Percentiles rank a stretch among this genome's conserved stretches.
Conservation (phyloP, 2,797 vertebrate species). For the Crotalus adamanteus region DNA sequence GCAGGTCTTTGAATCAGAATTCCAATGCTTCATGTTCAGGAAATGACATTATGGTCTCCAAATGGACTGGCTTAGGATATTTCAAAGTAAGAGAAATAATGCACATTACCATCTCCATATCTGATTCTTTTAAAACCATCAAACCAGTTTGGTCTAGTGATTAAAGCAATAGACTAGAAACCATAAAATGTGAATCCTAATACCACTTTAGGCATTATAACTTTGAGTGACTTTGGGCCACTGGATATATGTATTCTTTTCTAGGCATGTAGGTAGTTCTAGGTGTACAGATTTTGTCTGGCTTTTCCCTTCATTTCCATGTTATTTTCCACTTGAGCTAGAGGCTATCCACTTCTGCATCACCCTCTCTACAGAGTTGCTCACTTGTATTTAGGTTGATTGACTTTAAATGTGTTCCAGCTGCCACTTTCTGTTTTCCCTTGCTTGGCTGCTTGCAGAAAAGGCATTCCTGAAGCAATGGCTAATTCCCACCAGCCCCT, state of each 20-base stretch:
- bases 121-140: neutral
- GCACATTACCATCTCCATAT: neutral
- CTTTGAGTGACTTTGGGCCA: neutral
- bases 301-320: neutral
- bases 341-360: constrained; percentile 4
- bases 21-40: neutral
- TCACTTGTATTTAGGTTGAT: constrained; percentile 19
- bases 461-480: neutral
- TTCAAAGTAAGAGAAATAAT: neutral
- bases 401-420: constrained; percentile 6
- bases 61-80: neutral
- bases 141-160: neutral
- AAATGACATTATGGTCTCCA: neutral
- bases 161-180: neutral
- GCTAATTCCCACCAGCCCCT: constrained; percentile 1
- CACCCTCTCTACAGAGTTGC: neutral
- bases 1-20: neutral
- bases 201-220: neutral
- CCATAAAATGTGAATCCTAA: neutral
- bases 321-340: constrained; percentile 1
- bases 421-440: neutral
- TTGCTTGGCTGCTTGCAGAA: constrained; percentile 1
- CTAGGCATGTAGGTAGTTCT: neutral
- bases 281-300: neutral
- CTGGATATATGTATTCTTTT: neutral